These are phyloP conservation scores for Pipistrellus pygmaeus DNA, from an alignment of 2,797 vertebrate genomes.

Conservation along the genomic window DNA sequence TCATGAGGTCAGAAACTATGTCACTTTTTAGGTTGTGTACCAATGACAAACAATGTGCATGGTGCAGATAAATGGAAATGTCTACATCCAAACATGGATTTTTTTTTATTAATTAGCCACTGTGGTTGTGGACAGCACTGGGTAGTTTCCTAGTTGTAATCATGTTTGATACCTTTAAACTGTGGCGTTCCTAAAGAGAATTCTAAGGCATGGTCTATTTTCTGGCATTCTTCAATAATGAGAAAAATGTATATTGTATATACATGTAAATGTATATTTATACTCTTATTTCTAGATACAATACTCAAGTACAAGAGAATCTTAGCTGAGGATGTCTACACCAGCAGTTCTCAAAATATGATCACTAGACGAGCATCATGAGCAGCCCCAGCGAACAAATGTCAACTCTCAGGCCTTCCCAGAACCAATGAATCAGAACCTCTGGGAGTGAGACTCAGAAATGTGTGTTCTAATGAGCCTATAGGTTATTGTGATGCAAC, in stretches of 20 bases:
- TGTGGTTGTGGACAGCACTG: neutral
- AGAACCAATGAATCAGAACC: neutral
- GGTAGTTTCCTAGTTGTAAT: neutral
- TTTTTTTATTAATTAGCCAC: neutral
- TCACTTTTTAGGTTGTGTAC: neutral
- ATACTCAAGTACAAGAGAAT: neutral
- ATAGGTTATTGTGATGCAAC: neutral
- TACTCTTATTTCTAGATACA: neutral
- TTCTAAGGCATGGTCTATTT: neutral
- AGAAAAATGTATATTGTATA: neutral
- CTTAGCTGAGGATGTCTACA: neutral
- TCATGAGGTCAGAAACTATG: neutral
- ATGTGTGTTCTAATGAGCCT: neutral
- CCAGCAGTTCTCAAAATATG: neutral
- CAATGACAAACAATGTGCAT: neutral
- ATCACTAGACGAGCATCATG: neutral
- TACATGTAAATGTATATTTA: too few relatives aligned
- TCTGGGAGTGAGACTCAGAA: neutral
- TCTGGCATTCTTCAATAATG: conserved; percentile 1
- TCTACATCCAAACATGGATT: neutral
- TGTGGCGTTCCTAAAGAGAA: neutral
- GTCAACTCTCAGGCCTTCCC: neutral
- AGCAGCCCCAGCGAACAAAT: neutral
- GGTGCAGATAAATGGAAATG: conserved; percentile 4
- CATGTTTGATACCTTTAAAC: neutral